Conservation (phyloP, 64 coral and sea anemone species). For the Porites australiensis region DNA sequence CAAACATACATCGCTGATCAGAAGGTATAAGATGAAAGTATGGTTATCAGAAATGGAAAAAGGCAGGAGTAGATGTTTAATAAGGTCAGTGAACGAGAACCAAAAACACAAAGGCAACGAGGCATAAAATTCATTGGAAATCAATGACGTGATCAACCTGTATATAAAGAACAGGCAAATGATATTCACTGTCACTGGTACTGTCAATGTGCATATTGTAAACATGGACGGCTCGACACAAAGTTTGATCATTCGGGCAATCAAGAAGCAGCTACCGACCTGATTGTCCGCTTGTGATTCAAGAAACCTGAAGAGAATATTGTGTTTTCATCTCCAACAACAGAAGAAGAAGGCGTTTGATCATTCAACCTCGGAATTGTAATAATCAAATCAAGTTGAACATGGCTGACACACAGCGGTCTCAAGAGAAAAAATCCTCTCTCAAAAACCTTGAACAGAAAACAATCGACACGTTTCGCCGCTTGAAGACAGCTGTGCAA, state of each 20-base stretch:
- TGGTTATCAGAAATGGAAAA: too few species aligned
- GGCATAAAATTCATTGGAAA: not conserved
- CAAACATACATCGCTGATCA: too few species aligned
- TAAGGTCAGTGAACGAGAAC: not conserved
- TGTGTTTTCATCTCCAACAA: too few species aligned
- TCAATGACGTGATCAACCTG: not conserved
- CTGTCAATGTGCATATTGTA: too few species aligned
- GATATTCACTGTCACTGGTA: too few species aligned
- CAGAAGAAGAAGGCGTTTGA: too few species aligned
- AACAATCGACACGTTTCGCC: not conserved
- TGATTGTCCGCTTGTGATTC: not conserved
- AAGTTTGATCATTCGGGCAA: too few species aligned
- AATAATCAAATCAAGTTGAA: not conserved
- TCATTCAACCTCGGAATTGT: too few species aligned
- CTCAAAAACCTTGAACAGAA: not conserved
- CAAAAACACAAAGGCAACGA: not conserved
- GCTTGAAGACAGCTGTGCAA: not conserved
- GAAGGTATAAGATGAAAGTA: too few species aligned
- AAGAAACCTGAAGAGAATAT: not conserved
- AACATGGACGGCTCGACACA: too few species aligned
- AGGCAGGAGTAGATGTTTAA: too few species aligned
- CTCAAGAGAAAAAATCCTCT: not conserved
- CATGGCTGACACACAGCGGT: not conserved
- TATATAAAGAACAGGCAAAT: too few species aligned
- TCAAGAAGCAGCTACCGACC: not conserved